These are phyloP conservation scores for Cotesia vestalis DNA, from an alignment of 1,140 invertebrate species.

Conservation along the genomic window DNA sequence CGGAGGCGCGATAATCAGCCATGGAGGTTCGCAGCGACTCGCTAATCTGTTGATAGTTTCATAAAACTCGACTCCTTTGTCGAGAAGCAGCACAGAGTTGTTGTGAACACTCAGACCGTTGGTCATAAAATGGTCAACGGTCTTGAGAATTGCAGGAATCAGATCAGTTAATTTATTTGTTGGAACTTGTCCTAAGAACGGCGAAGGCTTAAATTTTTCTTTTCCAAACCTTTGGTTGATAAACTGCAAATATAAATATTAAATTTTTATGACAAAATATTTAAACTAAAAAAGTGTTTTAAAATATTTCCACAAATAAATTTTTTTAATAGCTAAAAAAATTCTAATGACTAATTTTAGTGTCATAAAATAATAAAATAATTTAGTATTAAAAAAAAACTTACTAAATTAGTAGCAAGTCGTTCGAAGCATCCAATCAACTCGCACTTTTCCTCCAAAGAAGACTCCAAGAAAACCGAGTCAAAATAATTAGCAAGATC, in stretches of 20 bases:
- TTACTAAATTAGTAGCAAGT: slow-evolving; percentile 54
- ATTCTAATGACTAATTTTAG: too few species aligned
- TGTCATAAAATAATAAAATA: neutral
- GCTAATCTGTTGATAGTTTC: slow-evolving; percentile 50
- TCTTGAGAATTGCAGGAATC: slow-evolving; percentile 41
- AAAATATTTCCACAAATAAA: too few species aligned
- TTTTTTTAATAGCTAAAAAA: too few species aligned
- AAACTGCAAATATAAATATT: slow-evolving; percentile 40
- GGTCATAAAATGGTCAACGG: slow-evolving; percentile 45
- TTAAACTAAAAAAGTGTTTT: too few species aligned
- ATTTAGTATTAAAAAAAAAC: slow-evolving; percentile 8
- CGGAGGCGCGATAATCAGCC: slow-evolving; percentile 52
- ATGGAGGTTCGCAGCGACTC: slow-evolving; percentile 35
- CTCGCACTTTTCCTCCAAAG: slow-evolving; percentile 48
- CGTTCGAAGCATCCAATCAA: slow-evolving; percentile 53
- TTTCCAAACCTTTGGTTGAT: slow-evolving; percentile 44
- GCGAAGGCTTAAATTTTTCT: slow-evolving; percentile 34
- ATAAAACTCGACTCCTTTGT: slow-evolving; percentile 55
- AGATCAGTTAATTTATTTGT: slow-evolving; percentile 44
- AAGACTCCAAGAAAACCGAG: slow-evolving; percentile 53
- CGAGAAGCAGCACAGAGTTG: slow-evolving; percentile 47
- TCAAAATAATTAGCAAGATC: slow-evolving; percentile 50
- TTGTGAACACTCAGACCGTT: slow-evolving; percentile 50
- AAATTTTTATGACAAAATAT: slow-evolving; percentile 15
- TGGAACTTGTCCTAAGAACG: slow-evolving; percentile 51